Evolutionary conservation across 2,797 vertebrate genomes (phyloP).

Genomic region (Amblyraja radiata): DNA sequence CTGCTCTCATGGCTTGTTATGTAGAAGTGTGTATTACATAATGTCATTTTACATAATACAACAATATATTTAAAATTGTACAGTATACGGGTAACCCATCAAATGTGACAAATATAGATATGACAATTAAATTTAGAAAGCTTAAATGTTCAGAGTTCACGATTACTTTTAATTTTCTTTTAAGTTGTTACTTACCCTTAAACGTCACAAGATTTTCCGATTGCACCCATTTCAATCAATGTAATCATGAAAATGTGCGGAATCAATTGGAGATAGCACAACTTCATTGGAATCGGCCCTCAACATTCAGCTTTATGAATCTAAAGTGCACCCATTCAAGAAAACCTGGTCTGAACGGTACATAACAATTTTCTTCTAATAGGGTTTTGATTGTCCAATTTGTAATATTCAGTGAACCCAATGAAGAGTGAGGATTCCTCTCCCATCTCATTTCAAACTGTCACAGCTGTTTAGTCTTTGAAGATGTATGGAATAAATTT

Average conservation of each 20-base stretch:
- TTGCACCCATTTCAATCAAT: background rate
- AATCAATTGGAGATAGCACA: background rate
- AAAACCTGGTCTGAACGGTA: background rate
- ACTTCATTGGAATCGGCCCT: background rate
- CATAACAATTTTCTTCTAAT: background rate
- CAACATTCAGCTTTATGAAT: background rate
- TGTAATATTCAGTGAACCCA: background rate
- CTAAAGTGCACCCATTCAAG: background rate
- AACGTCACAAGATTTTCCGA: background rate
- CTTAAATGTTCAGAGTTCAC: background rate
- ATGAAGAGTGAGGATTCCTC: background rate
- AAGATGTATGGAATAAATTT: background rate
- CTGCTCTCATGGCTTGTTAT: too few relatives aligned
- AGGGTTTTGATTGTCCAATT: background rate
- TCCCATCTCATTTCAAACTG: constrained; percentile 1
- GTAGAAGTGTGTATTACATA: too few relatives aligned
- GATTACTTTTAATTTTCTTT: background rate
- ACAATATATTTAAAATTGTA: too few relatives aligned
- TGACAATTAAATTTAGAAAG: too few relatives aligned
- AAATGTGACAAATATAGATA: too few relatives aligned
- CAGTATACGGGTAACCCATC: too few relatives aligned
- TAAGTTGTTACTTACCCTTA: background rate
- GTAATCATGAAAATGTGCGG: background rate
- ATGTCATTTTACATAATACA: too few relatives aligned
- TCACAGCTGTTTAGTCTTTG: constrained; percentile 19